A percentile compares a stretch with the other conserved stretches of the same genome.
phyloP scores from a whole-genome alignment of 1,140 invertebrate genomes.

The Pogonomyrmex californicus region DNA sequence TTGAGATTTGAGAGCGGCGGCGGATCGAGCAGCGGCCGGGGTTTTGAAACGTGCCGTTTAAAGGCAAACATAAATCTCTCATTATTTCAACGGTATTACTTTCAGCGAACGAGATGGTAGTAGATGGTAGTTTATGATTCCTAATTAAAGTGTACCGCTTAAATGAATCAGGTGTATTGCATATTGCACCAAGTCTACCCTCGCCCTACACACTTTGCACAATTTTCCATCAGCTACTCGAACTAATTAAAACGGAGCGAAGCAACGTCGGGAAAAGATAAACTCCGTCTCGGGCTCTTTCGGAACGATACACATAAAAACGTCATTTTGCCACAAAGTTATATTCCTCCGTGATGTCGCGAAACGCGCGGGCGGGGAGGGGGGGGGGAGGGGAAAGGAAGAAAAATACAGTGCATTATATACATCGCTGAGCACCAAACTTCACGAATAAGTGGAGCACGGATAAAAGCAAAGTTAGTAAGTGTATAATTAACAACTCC shows the following conservation, averaged over 20 bases:
- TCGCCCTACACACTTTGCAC: constrained; percentile 26
- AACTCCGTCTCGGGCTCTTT: constrained; percentile 20
- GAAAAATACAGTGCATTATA: constrained; percentile 60
- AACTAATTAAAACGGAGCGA: constrained; percentile 50
- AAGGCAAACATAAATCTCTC: constrained; percentile 31
- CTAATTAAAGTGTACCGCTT: constrained; percentile 44
- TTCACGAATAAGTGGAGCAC: constrained; percentile 72
- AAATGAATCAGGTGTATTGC: constrained; percentile 35
- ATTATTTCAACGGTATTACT: constrained; percentile 34
- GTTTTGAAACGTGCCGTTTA: not conserved
- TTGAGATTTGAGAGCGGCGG: not conserved
- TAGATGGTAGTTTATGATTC: constrained; percentile 18
- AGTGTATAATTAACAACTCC: constrained; percentile 73
- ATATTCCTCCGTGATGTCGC: constrained; percentile 42
- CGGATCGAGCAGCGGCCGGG: not conserved
- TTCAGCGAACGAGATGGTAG: constrained; percentile 30
- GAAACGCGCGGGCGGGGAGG: not conserved
- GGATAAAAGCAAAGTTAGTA: constrained; percentile 76
- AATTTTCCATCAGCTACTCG: constrained; percentile 40
- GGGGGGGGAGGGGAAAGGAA: not conserved
- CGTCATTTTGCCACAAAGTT: constrained; percentile 58
- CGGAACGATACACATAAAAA: constrained; percentile 56
- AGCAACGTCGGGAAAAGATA: constrained; percentile 21
- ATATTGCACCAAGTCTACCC: constrained; percentile 21
- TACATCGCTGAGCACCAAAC: constrained; percentile 50